These are phyloP conservation scores for Eudemis profundana DNA, from an alignment of 2,888 invertebrate species.

Conservation along the genomic window DNA sequence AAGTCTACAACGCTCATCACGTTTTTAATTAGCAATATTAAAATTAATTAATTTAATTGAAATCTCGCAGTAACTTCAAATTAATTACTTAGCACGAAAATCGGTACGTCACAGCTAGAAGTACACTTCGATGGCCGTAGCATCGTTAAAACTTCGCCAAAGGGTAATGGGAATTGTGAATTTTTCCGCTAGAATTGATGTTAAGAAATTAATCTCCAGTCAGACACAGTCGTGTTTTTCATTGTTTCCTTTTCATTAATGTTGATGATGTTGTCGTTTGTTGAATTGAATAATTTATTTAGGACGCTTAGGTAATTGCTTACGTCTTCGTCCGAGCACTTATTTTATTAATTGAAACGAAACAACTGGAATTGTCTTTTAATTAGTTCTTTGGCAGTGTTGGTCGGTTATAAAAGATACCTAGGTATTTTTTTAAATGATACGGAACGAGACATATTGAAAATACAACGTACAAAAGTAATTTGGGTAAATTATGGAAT, in stretches of 20 bases:
- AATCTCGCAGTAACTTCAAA: conserved; percentile 30
- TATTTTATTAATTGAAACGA: neutral
- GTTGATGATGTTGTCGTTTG: conserved; percentile 27
- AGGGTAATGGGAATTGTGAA: conserved; percentile 51
- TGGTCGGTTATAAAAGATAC: no score
- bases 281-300: conserved; percentile 21
- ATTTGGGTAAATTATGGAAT: no score
- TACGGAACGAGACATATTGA: neutral
- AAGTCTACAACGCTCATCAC: neutral
- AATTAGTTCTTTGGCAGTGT: neutral
- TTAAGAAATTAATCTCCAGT: conserved; percentile 44
- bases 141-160: conserved; percentile 51
- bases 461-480: no score
- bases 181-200: conserved; percentile 56
- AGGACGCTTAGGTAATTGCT: neutral
- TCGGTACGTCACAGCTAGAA: conserved; percentile 26
- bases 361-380: conserved; percentile 2
- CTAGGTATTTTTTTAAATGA: no score
- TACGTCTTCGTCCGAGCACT: neutral
- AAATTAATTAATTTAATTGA: conserved; percentile 34
- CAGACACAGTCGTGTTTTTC: conserved; percentile 18
- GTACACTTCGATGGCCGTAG: conserved; percentile 22
- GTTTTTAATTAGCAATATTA: conserved; percentile 28
- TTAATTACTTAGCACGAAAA: conserved; percentile 36
- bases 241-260: conserved; percentile 36